These are phyloP conservation scores for Mizuhopecten yessoensis DNA, from an alignment of 1,140 invertebrate genomes.

Conservation along the genomic window DNA sequence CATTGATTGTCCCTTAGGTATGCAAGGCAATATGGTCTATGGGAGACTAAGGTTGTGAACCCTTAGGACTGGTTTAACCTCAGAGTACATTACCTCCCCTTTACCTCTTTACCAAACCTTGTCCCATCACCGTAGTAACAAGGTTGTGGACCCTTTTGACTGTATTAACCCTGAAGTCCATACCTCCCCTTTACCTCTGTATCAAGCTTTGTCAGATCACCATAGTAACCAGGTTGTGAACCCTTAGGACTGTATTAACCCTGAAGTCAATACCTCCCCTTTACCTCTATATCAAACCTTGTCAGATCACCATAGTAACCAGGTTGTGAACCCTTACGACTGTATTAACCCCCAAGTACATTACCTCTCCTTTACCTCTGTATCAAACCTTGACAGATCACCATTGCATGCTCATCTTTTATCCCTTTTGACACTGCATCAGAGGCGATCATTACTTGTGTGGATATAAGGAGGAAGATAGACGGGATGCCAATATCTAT, in stretches of 20 bases:
- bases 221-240: background rate
- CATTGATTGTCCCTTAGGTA: too few relatives aligned
- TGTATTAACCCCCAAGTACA: background rate
- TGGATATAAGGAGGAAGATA: background rate
- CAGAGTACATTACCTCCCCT: background rate
- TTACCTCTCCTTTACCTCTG: background rate
- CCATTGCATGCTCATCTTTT: slow-evolving; percentile 2
- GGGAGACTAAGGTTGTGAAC: too few relatives aligned
- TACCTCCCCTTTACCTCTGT: slow-evolving; percentile 1
- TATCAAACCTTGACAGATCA: background rate
- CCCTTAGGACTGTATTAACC: background rate
- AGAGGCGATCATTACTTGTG: background rate
- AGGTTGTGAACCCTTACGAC: background rate
- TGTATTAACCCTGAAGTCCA: background rate
- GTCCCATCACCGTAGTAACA: background rate
- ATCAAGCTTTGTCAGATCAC: too few relatives aligned
- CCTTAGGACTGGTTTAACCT: too few relatives aligned
- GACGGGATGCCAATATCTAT: background rate
- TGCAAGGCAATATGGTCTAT: too few relatives aligned
- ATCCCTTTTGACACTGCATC: background rate
- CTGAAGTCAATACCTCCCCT: background rate
- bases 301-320: background rate
- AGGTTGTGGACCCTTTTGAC: background rate
- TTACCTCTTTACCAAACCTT: background rate
- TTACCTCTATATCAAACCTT: background rate